Evolutionary conservation across 2,888 invertebrate genomes (phyloP).

Genomic region (Dichetophora obliterata): DNA sequence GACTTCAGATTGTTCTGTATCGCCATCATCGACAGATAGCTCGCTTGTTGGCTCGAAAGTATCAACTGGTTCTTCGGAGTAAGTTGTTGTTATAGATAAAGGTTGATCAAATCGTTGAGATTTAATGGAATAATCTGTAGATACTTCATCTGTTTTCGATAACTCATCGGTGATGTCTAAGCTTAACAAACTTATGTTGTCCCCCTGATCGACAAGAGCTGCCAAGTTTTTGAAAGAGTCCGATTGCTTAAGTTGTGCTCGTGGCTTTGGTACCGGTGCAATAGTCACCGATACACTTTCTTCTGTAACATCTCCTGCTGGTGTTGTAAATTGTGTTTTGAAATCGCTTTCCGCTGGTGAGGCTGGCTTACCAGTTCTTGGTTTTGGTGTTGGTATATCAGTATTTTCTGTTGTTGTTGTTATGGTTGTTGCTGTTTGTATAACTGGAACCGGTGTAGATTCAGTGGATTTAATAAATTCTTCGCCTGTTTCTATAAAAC

Average conservation of each 20-base stretch:
- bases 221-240: slow-evolving; percentile 61
- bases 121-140: slow-evolving; percentile 55
- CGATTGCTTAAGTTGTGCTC: slow-evolving; percentile 61
- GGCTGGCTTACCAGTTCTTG: slow-evolving; percentile 67
- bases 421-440: slow-evolving; percentile 49
- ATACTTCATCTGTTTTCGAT: slow-evolving; percentile 63
- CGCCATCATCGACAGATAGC: slow-evolving; percentile 60
- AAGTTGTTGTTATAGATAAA: slow-evolving; percentile 56
- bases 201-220: slow-evolving; percentile 59
- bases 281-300: slow-evolving; percentile 19
- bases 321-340: background rate
- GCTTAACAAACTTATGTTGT: slow-evolving; percentile 63
- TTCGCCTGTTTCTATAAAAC: slow-evolving; percentile 70
- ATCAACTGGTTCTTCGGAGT: slow-evolving; percentile 61
- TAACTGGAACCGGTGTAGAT: slow-evolving; percentile 62
- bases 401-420: slow-evolving; percentile 44
- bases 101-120: slow-evolving; percentile 41
- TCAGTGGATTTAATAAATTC: slow-evolving; percentile 62
- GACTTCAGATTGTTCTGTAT: slow-evolving; percentile 56
- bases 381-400: slow-evolving; percentile 71
- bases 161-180: slow-evolving; percentile 64
- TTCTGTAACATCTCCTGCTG: slow-evolving; percentile 33
- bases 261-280: slow-evolving; percentile 65
- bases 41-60: slow-evolving; percentile 62
- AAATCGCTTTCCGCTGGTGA: slow-evolving; percentile 53